Evolutionary conservation across 2,113 vertebrate species (phyloP), one percentile per base, ranked within the genome.

Genomic region (Glareola pratincola): DNA sequence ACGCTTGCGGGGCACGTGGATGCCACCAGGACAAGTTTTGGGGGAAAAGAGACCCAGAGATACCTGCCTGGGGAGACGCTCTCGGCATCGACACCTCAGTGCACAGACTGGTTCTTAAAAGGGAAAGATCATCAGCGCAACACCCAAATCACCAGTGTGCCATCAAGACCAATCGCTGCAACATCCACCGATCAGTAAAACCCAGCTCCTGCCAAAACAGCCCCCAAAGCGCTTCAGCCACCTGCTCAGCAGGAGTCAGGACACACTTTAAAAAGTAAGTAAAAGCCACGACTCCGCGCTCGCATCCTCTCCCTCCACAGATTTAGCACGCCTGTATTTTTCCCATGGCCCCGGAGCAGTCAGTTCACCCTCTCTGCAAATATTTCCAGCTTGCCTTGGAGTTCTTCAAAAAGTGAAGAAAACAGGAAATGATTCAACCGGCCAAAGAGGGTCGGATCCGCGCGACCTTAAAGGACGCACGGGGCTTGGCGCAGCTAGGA

Each of bases 391-490:
- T 80, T 36, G 91, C 87, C 73, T 64, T 4, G 0, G 36, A 95
- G 89, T 8, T 79, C 95, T 85, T 50, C 78, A 82, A n/a, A 88
- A 60, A 20, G n/a, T 9, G 85, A 59, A 57, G 83, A 96, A 96
- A 98, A 97, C 97, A 97, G 97, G 97, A 98, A 98, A 98, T 97
- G 96, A 97, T 97, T 97, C 96, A 97, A 87, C 9, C 1, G 2
- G 79, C 63, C 45, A 11, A 43, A 63, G 63, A 85, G 63, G 88
- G 80, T 78, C 60, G 1, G 84, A 36, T 59, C 89, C 3, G 4
- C 0, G 17, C 9, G 74, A 82, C 96, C 93, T 68, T 5, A 60
- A 34, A 71, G 88, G 93, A 89, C 23, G 59, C 75, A 10, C 6
- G 0, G 69, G 91, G 51, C 88, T 90, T 36, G 6, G 62, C 2